phyloP scores from a whole-genome alignment of 1,140 invertebrate species.

The Polypedilum vanderplanki region DNA sequence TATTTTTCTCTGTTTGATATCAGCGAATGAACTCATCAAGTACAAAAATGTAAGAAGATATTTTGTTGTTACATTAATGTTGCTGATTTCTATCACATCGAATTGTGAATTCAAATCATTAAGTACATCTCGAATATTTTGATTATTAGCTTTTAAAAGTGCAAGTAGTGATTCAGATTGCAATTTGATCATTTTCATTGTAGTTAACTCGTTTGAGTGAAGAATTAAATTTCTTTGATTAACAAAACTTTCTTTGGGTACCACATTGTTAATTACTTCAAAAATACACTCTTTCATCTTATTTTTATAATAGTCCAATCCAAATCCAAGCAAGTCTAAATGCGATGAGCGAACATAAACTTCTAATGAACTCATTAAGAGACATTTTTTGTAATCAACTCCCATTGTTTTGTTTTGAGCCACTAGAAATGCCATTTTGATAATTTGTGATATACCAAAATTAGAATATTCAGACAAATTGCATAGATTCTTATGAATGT shows the following conservation, averaged over 20 bases:
- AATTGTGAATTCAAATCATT: not conserved
- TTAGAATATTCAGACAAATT: slow-evolving; percentile 41
- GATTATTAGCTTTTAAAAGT: slow-evolving; percentile 24
- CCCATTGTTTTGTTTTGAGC: slow-evolving; percentile 39
- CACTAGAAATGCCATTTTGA: slow-evolving; percentile 39
- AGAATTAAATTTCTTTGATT: slow-evolving; percentile 35
- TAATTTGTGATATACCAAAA: slow-evolving; percentile 40
- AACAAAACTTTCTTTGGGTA: not conserved
- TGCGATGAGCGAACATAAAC: slow-evolving; percentile 42
- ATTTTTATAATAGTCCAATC: slow-evolving; percentile 40
- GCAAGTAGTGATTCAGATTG: slow-evolving; percentile 35
- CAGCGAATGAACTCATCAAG: slow-evolving; percentile 24
- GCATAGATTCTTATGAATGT: slow-evolving; percentile 46
- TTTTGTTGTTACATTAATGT: not conserved
- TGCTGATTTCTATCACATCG: not conserved
- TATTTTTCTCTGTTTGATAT: slow-evolving; percentile 2
- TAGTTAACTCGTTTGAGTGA: slow-evolving; percentile 35
- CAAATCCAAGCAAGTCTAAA: slow-evolving; percentile 41
- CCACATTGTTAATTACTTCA: slow-evolving; percentile 31
- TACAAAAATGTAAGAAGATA: slow-evolving; percentile 24
- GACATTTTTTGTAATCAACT: slow-evolving; percentile 36
- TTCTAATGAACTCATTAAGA: slow-evolving; percentile 42
- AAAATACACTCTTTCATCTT: slow-evolving; percentile 40
- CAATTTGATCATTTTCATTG: slow-evolving; percentile 37
- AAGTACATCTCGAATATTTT: not conserved